phyloP scores from a whole-genome alignment of 1,140 invertebrate species.

The Charaxes varanes region DNA sequence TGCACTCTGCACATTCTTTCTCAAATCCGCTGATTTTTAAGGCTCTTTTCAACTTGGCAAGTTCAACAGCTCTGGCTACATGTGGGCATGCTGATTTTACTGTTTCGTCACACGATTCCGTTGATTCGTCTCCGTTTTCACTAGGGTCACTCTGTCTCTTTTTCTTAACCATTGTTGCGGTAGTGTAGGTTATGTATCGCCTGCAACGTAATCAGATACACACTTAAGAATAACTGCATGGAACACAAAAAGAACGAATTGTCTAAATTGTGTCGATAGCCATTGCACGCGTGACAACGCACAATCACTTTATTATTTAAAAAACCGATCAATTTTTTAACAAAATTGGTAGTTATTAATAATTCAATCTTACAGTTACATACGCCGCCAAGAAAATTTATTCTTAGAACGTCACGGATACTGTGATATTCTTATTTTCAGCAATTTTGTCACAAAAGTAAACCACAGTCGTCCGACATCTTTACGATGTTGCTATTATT shows the following conservation, averaged over 20 bases:
- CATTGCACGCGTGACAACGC: conserved; percentile 70
- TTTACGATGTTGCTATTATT: conserved; percentile 38
- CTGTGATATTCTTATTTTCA: conserved; percentile 36
- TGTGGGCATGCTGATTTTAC: conserved; percentile 78
- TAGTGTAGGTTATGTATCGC: conserved; percentile 39
- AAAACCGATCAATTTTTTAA: neutral
- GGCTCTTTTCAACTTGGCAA: conserved; percentile 77
- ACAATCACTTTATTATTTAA: conserved; percentile 39
- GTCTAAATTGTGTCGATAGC: conserved; percentile 69
- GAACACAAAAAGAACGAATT: conserved; percentile 68
- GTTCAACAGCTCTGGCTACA: conserved; percentile 80
- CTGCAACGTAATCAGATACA: conserved; percentile 70
- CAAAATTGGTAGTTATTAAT: conserved; percentile 5
- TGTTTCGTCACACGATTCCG: conserved; percentile 78
- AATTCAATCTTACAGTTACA: conserved; percentile 57
- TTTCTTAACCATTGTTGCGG: conserved; percentile 75
- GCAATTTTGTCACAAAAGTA: conserved; percentile 60
- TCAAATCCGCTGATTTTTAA: conserved; percentile 75
- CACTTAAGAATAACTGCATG: conserved; percentile 63
- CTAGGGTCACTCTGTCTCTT: conserved; percentile 78
- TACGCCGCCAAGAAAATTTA: conserved; percentile 34
- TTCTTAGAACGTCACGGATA: conserved; percentile 30
- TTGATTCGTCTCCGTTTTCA: conserved; percentile 75
- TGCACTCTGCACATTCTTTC: conserved; percentile 78
- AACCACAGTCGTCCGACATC: conserved; percentile 60